Conservation (phyloP, 2,797 vertebrate species). For the Cynopterus sphinx region DNA sequence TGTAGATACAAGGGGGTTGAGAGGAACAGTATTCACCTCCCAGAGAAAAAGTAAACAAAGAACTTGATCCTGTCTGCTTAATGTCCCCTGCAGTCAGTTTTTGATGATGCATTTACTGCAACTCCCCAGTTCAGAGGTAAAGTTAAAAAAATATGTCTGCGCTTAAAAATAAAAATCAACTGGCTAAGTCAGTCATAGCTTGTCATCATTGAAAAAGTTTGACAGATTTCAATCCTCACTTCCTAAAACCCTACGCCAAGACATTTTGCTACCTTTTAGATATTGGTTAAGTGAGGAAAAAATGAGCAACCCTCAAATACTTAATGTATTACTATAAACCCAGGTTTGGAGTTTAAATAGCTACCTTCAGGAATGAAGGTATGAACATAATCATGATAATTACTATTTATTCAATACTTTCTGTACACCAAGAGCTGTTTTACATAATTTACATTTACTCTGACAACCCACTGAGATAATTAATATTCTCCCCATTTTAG, state of each 20-base stretch:
- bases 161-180: slow-evolving; percentile 33
- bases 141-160: slow-evolving; percentile 5
- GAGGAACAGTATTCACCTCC: background rate
- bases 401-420: slow-evolving; percentile 4
- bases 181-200: background rate
- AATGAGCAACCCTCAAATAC: background rate
- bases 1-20: background rate
- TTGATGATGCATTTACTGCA: slow-evolving; percentile 19
- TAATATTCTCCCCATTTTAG: background rate
- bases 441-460: background rate
- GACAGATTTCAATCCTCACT: background rate
- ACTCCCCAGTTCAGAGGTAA: background rate
- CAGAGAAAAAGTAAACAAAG: background rate
- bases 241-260: background rate
- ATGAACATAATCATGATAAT: background rate
- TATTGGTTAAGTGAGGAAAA: background rate
- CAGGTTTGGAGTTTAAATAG: background rate
- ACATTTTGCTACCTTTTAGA: background rate
- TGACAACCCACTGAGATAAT: background rate
- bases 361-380: background rate
- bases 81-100: background rate
- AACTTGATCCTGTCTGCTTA: background rate
- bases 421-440: background rate
- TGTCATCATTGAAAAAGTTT: background rate
- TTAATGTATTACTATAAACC: background rate